These are phyloP conservation scores for Brachionus paranguensis DNA, from an alignment of 1,140 invertebrate species.

Conservation along the genomic window DNA sequence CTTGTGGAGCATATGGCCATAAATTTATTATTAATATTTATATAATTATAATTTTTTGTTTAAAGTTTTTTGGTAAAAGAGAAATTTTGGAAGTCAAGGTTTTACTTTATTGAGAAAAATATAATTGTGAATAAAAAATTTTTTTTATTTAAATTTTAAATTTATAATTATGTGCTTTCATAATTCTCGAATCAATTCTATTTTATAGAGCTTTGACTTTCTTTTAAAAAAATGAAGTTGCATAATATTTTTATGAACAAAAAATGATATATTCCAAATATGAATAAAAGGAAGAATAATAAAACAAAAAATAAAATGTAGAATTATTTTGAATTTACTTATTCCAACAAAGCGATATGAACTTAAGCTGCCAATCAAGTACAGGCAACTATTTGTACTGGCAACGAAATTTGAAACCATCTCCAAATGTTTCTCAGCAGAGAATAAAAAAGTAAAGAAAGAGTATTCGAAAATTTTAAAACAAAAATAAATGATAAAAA, in stretches of 20 bases:
- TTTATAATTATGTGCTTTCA: too few species aligned
- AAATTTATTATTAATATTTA: too few species aligned
- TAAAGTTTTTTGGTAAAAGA: too few species aligned
- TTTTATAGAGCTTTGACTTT: not conserved
- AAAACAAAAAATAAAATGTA: not conserved
- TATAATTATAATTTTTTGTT: too few species aligned
- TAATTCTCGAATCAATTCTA: not conserved
- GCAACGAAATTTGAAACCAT: constrained; percentile 79
- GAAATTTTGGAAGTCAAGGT: too few species aligned
- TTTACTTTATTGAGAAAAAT: too few species aligned
- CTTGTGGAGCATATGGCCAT: too few species aligned
- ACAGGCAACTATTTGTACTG: constrained; percentile 86
- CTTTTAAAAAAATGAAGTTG: not conserved
- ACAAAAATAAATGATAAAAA: too few species aligned
- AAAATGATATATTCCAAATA: not conserved
- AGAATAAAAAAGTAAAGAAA: constrained; percentile 66
- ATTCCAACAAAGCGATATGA: constrained; percentile 81
- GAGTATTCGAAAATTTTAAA: not conserved
- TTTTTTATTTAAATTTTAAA: too few species aligned
- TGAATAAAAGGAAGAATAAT: not conserved
- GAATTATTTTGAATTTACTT: constrained; percentile 55
- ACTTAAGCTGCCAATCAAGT: constrained; percentile 87
- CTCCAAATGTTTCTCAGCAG: constrained; percentile 64
- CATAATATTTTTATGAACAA: not conserved
- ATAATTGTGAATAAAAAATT: too few species aligned